Evolutionary conservation across 1,140 invertebrate genomes (phyloP).

Genomic region (Hirudo medicinalis): DNA sequence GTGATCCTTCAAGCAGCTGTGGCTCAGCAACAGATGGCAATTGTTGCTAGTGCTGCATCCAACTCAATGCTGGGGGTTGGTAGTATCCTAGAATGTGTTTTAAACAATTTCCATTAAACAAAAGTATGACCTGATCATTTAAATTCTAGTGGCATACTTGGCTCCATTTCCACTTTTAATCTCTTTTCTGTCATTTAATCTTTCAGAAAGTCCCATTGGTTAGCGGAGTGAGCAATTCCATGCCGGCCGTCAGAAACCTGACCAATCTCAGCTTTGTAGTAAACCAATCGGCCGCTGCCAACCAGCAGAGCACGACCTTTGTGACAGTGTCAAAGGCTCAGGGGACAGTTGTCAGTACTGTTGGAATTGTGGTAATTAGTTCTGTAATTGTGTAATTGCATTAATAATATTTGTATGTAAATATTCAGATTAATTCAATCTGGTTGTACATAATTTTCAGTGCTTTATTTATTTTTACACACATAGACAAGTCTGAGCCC

Average conservation of each 20-base stretch:
- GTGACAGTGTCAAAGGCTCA: slow-evolving; percentile 2
- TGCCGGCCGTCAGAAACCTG: neutral
- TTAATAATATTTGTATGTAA: neutral
- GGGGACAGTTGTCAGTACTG: neutral
- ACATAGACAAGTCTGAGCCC: neutral
- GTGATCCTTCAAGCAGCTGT: slow-evolving; percentile 5
- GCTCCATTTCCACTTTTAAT: no score
- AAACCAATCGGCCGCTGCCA: neutral
- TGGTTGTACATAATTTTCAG: no score
- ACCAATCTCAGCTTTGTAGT: slow-evolving; percentile 5
- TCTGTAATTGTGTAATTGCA: neutral
- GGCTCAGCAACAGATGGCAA: neutral
- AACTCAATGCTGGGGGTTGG: neutral
- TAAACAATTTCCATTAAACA: neutral
- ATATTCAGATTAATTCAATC: neutral
- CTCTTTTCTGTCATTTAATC: neutral
- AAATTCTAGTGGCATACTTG: no score
- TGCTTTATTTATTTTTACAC: neutral
- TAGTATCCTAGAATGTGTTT: neutral
- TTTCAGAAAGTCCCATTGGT: slow-evolving; percentile 10
- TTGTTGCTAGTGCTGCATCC: slow-evolving; percentile 2
- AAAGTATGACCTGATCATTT: no score
- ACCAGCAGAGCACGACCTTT: neutral
- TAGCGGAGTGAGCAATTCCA: neutral
- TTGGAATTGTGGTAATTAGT: neutral